Base-by-base conservation (phyloP, 92 coral and sea anemone genomes). In the Montipora capitata region DNA sequence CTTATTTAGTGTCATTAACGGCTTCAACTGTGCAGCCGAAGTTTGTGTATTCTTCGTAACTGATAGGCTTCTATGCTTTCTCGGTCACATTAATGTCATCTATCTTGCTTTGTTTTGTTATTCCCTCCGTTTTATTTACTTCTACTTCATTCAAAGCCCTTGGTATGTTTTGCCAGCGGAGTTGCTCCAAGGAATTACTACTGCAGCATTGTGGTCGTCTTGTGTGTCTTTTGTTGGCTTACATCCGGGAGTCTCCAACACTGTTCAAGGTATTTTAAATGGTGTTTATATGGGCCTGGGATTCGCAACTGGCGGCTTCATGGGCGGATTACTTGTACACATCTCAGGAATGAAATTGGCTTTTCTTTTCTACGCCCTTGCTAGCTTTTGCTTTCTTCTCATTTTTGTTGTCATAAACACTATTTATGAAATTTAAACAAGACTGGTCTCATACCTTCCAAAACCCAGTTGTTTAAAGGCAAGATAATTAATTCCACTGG, bases 181-280 rank as follows among this genome's bases (percentile, higher is more conserved):
- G 45, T 87, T 96, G 44, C 92, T 97, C 63, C 98, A 96, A 62
- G 99, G 99, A 41, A 89, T 97, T 64, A 97, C 99, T 15, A 97
- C 99, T 49, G 99, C 99, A 18, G 99, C 99, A 38, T 85, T 97
- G 14, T 97, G 99, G 99, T 94, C 99, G 61, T 92, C 99, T 81
- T 94, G 98, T 80, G 98, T 97, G 65, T 97, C 99, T 39, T 96
- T 90, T 41, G 98, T 97, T 2, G 99, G 99, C 12, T 83, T 96
- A 40, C 96, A 95, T 57, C 98, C 98, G 48, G 95, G 94, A 40
- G 98, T 92, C 64, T 89, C 98, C 40, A 96, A 94, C 67, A 96
- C 96, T 7, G 78, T 96, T 57, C 96, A 96, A 87, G 99, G 99
- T 9, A 94, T 97, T 72, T 86, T 97, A 35, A 96, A 94, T 80